These are phyloP conservation scores for Neomonachus schauinslandi DNA, from an alignment of 2,113 vertebrate genomes.

Conservation along the genomic window DNA sequence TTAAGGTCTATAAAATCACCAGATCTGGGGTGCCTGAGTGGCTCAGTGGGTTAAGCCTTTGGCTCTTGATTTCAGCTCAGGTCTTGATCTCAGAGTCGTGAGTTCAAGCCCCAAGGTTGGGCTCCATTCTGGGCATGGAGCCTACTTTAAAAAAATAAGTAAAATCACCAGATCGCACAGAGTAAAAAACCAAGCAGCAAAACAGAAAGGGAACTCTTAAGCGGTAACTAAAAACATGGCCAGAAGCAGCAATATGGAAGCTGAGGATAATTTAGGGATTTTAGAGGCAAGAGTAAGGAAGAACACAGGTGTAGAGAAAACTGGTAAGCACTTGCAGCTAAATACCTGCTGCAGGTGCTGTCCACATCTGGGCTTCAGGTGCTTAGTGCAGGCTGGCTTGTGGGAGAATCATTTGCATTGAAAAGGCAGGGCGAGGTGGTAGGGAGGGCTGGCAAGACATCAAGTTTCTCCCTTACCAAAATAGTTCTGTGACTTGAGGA, in stretches of 20 bases:
- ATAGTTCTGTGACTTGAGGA: background rate
- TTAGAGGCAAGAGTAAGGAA: background rate
- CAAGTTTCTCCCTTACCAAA: conserved; percentile 15
- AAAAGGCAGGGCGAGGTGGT: background rate
- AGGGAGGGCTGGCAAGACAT: conserved; percentile 7
- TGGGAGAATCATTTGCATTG: conserved; percentile 33
- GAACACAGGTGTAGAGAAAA: background rate
- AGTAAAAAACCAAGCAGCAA: background rate
- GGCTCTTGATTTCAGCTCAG: background rate
- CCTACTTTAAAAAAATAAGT: background rate
- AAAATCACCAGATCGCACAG: background rate
- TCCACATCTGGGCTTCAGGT: background rate
- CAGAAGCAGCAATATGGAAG: background rate
- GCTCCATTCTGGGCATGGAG: background rate
- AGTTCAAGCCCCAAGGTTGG: background rate
- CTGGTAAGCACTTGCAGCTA: background rate
- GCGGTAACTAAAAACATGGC: background rate
- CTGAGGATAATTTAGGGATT: background rate
- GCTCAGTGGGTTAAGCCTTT: background rate
- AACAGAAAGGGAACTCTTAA: background rate
- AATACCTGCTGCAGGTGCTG: background rate
- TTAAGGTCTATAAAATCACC: background rate
- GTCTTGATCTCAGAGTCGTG: background rate
- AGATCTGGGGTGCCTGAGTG: background rate
- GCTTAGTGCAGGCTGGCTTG: background rate